A percentile compares a stretch with the other conserved stretches of the same genome.
phyloP scores from a whole-genome alignment of 2,888 invertebrate genomes.

The Phorcus lineatus region DNA sequence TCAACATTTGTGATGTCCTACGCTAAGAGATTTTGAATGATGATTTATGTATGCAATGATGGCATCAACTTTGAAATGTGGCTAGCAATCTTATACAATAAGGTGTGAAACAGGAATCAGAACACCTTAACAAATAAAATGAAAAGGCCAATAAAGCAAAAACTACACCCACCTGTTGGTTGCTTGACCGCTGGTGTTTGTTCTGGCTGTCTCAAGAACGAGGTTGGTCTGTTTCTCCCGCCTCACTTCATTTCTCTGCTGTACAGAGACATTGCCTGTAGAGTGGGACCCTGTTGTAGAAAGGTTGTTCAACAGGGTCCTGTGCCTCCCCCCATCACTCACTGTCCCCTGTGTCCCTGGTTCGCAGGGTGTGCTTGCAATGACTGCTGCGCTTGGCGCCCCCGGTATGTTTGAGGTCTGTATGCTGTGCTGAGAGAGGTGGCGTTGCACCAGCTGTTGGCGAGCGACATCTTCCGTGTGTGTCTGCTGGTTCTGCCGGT shows the following conservation, averaged over 20 bases:
- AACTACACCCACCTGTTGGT: not conserved
- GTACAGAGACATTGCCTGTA: not conserved
- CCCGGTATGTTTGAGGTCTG: not conserved
- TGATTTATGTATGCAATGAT: not conserved
- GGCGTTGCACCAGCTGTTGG: slow-evolving; percentile 53
- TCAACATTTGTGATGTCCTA: too few relatives aligned
- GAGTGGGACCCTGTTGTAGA: not conserved
- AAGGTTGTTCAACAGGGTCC: not conserved
- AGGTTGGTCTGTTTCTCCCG: slow-evolving; percentile 17
- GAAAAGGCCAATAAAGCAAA: not conserved
- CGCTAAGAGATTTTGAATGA: too few relatives aligned
- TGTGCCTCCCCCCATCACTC: not conserved
- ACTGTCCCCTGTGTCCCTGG: not conserved
- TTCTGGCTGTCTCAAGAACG: slow-evolving; percentile 31
- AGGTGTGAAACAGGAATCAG: too few relatives aligned
- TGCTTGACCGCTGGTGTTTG: not conserved
- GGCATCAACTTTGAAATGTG: too few relatives aligned
- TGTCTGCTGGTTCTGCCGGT: slow-evolving; percentile 41
- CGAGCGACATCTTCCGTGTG: slow-evolving; percentile 46
- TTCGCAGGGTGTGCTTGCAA: not conserved
- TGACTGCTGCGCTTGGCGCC: not conserved
- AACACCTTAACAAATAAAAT: too few relatives aligned
- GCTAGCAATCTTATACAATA: too few relatives aligned
- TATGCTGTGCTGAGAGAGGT: slow-evolving; percentile 49
- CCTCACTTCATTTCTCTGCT: not conserved